Evolutionary conservation across 2,113 vertebrate species (phyloP).

Genomic region (Campylomormyrus numenius): DNA sequence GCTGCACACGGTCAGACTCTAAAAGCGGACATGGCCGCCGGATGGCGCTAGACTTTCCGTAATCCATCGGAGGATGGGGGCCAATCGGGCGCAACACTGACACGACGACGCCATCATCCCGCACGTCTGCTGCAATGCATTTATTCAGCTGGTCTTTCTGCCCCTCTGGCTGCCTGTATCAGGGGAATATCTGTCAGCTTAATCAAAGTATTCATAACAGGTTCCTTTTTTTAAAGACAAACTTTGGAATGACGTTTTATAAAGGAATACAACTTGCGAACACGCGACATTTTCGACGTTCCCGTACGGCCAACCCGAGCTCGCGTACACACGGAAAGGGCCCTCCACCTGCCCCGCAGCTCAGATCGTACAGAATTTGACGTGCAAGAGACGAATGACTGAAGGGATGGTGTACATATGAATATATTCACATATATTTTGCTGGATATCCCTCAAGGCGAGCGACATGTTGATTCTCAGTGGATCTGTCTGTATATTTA

Average conservation of each 20-base stretch:
- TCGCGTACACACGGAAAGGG: slow-evolving; percentile 45
- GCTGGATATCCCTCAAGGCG: slow-evolving; percentile 63
- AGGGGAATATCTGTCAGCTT: slow-evolving; percentile 13
- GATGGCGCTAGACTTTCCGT: neutral
- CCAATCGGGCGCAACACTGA: neutral
- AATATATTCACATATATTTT: slow-evolving; percentile 67
- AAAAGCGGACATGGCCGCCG: neutral
- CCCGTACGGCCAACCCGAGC: slow-evolving; percentile 39
- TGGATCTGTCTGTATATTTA: slow-evolving; percentile 63
- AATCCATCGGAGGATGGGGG: neutral
- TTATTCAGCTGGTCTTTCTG: neutral
- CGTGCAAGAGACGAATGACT: neutral
- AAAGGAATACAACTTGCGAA: slow-evolving; percentile 46
- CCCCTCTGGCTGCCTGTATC: slow-evolving; percentile 17
- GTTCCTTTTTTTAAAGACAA: neutral
- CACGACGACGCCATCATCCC: neutral
- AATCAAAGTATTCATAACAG: slow-evolving; percentile 14
- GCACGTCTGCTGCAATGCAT: neutral
- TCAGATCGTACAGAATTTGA: slow-evolving; percentile 56
- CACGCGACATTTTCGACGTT: slow-evolving; percentile 57
- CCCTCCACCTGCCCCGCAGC: slow-evolving; percentile 47
- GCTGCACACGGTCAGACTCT: neutral
- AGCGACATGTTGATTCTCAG: slow-evolving; percentile 64
- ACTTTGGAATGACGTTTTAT: slow-evolving; percentile 20
- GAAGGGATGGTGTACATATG: slow-evolving; percentile 51